Conservation (phyloP, 1,140 invertebrate species). For the Sycophila sp. region DNA sequence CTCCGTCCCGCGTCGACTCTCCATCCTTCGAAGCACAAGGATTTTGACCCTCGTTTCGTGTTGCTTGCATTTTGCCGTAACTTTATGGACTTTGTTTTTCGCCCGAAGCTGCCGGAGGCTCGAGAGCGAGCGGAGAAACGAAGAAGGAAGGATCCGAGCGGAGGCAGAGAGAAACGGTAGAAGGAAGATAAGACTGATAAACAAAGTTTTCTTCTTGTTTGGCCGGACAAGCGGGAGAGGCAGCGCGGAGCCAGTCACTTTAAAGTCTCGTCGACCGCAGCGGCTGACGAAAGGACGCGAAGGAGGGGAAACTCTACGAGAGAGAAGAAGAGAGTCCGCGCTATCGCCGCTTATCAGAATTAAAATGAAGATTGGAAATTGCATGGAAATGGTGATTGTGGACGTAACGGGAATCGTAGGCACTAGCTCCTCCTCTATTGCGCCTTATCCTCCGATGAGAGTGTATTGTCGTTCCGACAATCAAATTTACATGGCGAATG, state of each 20-base stretch:
- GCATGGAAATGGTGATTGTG: constrained; percentile 21
- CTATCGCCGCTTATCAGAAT: constrained; percentile 26
- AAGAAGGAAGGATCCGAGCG: constrained; percentile 17
- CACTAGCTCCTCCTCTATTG: not conserved
- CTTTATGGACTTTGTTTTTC: constrained; percentile 65
- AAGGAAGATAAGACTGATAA: constrained; percentile 49
- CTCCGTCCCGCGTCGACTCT: constrained; percentile 37
- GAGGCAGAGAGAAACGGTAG: constrained; percentile 29
- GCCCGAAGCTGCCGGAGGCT: constrained; percentile 50
- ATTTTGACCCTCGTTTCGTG: constrained; percentile 67
- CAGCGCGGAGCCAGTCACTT: constrained; percentile 1
- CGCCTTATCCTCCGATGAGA: not conserved
- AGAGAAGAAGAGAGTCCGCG: not conserved
- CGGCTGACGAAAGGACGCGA: constrained; percentile 5
- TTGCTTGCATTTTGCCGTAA: constrained; percentile 65
- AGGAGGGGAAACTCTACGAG: not conserved
- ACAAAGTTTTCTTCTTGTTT: constrained; percentile 43
- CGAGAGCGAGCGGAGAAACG: not conserved
- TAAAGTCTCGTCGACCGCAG: constrained; percentile 15
- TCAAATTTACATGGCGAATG: constrained; percentile 21
- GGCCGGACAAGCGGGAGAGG: constrained; percentile 30
- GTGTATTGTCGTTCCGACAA: constrained; percentile 26
- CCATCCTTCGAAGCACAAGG: constrained; percentile 62
- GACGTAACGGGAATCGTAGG: constrained; percentile 23
- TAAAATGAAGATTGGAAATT: constrained; percentile 36